Conservation (phyloP, 1,140 invertebrate genomes). For the Eufriesea mexicana region DNA sequence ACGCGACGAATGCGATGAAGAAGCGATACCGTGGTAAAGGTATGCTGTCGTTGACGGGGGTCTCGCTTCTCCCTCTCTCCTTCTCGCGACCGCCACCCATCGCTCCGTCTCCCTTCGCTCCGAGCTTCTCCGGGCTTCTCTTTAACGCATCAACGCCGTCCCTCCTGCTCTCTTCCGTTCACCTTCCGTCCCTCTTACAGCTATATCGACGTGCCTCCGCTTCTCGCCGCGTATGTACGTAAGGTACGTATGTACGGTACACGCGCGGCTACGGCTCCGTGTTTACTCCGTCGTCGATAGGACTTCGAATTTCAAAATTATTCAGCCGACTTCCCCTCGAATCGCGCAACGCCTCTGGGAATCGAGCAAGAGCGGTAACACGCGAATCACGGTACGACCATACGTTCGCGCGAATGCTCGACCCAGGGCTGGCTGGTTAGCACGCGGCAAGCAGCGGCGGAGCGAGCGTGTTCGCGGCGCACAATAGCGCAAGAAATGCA, state of each 20-base stretch:
- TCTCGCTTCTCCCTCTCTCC: slow-evolving; percentile 50
- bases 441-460: not conserved
- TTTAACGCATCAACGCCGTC: slow-evolving; percentile 7
- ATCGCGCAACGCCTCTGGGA: not conserved
- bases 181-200: not conserved
- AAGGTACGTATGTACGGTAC: not conserved
- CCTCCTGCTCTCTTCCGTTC: not conserved
- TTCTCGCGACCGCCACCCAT: slow-evolving; percentile 1
- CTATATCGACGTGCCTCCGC: not conserved
- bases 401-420: not conserved
- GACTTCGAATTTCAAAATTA: slow-evolving; percentile 16
- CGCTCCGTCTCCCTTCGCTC: slow-evolving; percentile 10
- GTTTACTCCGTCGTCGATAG: not conserved
- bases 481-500: slow-evolving; percentile 59
- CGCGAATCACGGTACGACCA: not conserved
- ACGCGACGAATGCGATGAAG: slow-evolving; percentile 76
- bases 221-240: not conserved
- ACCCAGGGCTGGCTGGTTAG: not conserved
- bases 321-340: not conserved
- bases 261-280: not conserved
- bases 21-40: slow-evolving; percentile 71
- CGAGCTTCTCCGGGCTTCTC: not conserved
- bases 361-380: too few species aligned
- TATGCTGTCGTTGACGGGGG: slow-evolving; percentile 72
- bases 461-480: slow-evolving; percentile 27